Percentiles rank a stretch among this genome's conserved stretches.
Conservation (phyloP, 64 coral and sea anemone genomes). For the Trachythela sp. region DNA sequence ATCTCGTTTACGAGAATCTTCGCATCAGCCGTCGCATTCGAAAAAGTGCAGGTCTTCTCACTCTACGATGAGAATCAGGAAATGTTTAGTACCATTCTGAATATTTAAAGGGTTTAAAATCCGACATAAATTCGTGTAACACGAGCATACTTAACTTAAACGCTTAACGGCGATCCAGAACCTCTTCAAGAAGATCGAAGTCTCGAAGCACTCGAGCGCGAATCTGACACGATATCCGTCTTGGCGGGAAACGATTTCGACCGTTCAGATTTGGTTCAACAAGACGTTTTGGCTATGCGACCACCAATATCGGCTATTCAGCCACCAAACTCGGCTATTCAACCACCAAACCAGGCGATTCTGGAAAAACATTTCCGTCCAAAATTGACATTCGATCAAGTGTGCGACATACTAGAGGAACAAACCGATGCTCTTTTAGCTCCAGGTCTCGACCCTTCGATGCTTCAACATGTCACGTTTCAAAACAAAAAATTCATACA, state of each 20-base stretch:
- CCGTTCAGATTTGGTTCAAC: neutral
- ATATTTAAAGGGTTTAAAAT: neutral
- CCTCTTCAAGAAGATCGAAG: neutral
- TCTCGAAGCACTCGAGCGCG: neutral
- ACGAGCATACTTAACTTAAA: neutral
- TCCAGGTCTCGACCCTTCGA: neutral
- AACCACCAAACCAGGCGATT: conserved; percentile 19
- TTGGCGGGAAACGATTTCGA: conserved; percentile 8
- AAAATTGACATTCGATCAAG: conserved; percentile 22
- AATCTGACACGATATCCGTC: neutral
- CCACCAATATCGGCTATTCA: neutral
- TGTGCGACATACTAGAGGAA: neutral
- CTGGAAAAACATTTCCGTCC: conserved; percentile 18
- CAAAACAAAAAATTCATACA: conserved; percentile 25
- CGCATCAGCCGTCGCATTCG: neutral
- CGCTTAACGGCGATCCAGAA: neutral
- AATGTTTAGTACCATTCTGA: neutral
- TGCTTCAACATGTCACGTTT: neutral
- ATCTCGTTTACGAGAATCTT: neutral
- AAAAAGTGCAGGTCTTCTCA: neutral
- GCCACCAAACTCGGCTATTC: neutral
- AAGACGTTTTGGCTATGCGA: neutral
- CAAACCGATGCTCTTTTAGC: neutral
- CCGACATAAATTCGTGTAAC: neutral
- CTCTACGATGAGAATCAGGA: neutral